These are phyloP conservation scores for Latrodectus geometricus DNA, from an alignment of 1,140 invertebrate genomes.

Conservation along the genomic window DNA sequence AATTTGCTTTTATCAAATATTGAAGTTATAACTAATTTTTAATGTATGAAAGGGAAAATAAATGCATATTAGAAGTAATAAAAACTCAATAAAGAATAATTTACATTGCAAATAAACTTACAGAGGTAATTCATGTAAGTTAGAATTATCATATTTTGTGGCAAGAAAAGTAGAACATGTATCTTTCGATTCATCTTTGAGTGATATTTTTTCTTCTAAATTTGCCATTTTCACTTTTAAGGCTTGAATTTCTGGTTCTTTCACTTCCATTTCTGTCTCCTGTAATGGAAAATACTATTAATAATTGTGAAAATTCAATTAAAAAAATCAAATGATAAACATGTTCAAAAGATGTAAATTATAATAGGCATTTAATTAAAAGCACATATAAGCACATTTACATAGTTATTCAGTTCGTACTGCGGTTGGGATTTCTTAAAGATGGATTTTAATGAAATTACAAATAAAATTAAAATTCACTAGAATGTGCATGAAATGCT, in stretches of 20 bases:
- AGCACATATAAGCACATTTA: neutral
- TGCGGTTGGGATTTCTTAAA: no score
- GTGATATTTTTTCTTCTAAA: slow-evolving; percentile 1
- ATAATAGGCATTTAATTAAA: neutral
- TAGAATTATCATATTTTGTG: slow-evolving; percentile 64
- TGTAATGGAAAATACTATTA: neutral
- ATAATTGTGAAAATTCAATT: no score
- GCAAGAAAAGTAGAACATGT: slow-evolving; percentile 19
- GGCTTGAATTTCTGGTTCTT: neutral
- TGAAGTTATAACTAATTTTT: neutral
- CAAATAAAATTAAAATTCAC: no score
- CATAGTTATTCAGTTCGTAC: neutral
- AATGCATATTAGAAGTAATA: neutral
- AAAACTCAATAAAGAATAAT: neutral
- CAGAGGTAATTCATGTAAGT: slow-evolving; percentile 74
- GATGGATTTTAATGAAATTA: no score
- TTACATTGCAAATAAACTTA: slow-evolving; percentile 67
- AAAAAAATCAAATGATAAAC: no score
- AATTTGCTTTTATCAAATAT: neutral
- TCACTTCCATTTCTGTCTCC: neutral
- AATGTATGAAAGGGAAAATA: neutral
- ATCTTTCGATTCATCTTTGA: slow-evolving; percentile 16
- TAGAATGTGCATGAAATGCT: no score
- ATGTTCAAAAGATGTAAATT: no score
- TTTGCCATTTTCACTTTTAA: neutral